phyloP scores from a whole-genome alignment of 1,140 invertebrate genomes.

The Coptotermes formosanus region DNA sequence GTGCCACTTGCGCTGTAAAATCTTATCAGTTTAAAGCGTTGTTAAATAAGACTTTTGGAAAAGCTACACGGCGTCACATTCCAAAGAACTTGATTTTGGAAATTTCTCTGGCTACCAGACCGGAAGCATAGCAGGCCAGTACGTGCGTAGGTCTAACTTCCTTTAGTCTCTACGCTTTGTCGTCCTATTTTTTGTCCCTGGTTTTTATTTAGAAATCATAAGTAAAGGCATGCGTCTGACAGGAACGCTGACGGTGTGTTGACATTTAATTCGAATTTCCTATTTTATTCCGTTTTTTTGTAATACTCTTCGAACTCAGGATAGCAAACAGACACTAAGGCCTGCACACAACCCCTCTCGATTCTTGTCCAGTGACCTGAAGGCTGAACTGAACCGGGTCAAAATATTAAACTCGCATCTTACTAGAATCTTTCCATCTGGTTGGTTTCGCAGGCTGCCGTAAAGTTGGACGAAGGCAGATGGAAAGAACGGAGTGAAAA shows the following conservation, averaged over 20 bases:
- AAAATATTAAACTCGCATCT: not conserved
- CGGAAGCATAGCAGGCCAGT: too few species aligned
- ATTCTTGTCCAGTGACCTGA: not conserved
- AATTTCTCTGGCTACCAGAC: too few species aligned
- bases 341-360: not conserved
- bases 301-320: not conserved
- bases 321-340: not conserved
- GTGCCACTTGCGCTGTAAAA: too few species aligned
- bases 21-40: too few species aligned
- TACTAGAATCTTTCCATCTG: not conserved
- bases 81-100: too few species aligned
- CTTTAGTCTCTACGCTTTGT: not conserved
- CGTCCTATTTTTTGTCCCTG: not conserved
- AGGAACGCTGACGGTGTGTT: not conserved
- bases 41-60: too few species aligned
- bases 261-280: not conserved
- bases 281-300: not conserved
- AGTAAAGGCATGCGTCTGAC: not conserved
- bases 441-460: not conserved
- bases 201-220: not conserved
- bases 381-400: not conserved
- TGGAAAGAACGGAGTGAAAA: not conserved
- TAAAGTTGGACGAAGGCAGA: not conserved
- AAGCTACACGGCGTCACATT: too few species aligned
- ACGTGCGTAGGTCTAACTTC: too few species aligned